Conservation (phyloP, 2,888 invertebrate genomes). For the Torymus auratus region DNA sequence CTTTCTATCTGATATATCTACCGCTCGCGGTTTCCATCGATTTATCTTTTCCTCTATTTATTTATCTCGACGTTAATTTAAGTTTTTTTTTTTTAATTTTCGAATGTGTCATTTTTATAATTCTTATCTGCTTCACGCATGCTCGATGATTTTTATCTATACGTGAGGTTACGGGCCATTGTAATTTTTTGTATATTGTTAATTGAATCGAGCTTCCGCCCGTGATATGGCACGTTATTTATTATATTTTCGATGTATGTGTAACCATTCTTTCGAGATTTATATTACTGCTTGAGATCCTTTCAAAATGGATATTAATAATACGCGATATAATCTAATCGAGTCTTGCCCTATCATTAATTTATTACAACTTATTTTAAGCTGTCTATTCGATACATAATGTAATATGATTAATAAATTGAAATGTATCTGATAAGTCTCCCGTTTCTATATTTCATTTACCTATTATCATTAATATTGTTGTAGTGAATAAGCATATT, state of each 20-base stretch:
- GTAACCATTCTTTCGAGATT: neutral
- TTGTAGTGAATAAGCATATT: too few species aligned
- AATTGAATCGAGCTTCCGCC: constrained; percentile 41
- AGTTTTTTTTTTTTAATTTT: constrained; percentile 11
- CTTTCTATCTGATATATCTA: constrained; percentile 37
- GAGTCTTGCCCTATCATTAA: neutral
- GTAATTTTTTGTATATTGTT: constrained; percentile 3
- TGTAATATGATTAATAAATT: constrained; percentile 7
- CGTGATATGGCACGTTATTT: neutral
- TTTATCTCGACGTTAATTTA: constrained; percentile 38
- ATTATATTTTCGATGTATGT: neutral
- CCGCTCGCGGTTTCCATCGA: constrained; percentile 44
- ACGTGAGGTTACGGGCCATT: neutral
- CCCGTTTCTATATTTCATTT: too few species aligned
- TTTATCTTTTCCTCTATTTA: constrained; percentile 42
- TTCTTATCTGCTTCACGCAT: neutral
- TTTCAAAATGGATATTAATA: too few species aligned
- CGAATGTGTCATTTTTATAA: neutral
- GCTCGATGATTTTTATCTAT: constrained; percentile 2
- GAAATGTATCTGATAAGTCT: too few species aligned
- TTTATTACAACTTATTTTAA: constrained; percentile 5
- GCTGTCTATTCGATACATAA: neutral
- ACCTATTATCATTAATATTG: too few species aligned
- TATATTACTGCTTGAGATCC: neutral
- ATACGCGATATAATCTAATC: too few species aligned